These are phyloP conservation scores for Peribatodes rhomboidaria DNA, from an alignment of 2,888 invertebrate genomes.

Conservation along the genomic window DNA sequence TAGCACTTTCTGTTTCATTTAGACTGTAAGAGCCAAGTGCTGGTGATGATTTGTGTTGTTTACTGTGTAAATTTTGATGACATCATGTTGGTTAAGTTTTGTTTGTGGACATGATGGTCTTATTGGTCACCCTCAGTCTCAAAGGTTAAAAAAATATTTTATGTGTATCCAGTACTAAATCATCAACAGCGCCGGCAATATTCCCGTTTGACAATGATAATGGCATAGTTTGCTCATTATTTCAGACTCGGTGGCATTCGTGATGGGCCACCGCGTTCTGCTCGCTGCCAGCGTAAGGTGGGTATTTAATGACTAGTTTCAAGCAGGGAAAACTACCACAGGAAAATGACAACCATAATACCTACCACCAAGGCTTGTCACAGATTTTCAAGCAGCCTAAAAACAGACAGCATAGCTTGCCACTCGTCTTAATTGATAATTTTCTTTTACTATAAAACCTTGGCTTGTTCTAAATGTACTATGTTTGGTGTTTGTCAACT, in stretches of 20 bases:
- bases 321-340: conserved; percentile 7
- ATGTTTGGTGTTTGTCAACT: too few species aligned
- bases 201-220: conserved; percentile 74
- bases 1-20: conserved; percentile 52
- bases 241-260: conserved; percentile 83
- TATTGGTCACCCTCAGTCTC: too few species aligned
- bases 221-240: conserved; percentile 85
- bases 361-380: neutral
- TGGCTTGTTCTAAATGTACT: too few species aligned
- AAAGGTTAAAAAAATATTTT: neutral
- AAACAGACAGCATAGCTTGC: neutral
- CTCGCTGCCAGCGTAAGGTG: conserved; percentile 68
- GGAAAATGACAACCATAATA: neutral
- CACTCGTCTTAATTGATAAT: too few species aligned
- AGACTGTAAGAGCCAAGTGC: conserved; percentile 57
- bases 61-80: neutral
- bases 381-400: too few species aligned
- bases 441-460: too few species aligned
- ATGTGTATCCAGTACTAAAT: conserved; percentile 49
- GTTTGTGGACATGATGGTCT: neutral
- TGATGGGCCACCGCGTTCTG: conserved; percentile 71
- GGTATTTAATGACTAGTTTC: conserved; percentile 57
- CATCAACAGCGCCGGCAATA: conserved; percentile 64
- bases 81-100: neutral
- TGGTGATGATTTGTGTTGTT: conserved; percentile 59